Evolutionary conservation across 1,140 invertebrate species (phyloP).

Genomic region (Cyphomyrmex costatus): DNA sequence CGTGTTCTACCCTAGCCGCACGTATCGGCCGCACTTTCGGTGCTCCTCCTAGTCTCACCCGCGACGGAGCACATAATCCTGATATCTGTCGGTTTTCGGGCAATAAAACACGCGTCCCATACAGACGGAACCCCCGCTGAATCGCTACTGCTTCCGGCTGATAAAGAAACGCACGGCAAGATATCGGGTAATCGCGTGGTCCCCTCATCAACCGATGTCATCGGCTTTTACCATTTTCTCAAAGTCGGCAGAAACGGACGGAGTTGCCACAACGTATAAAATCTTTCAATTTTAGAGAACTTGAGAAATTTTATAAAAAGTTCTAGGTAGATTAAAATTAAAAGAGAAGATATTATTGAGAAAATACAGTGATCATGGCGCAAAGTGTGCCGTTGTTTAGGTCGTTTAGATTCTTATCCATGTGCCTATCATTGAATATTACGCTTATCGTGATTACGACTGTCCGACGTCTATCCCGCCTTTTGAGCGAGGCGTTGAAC

Average conservation of each 20-base stretch:
- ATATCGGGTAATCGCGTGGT: slow-evolving; percentile 75
- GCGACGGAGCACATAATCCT: slow-evolving; percentile 84
- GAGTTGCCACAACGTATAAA: background rate
- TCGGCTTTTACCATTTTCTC: slow-evolving; percentile 36
- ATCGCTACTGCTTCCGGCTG: slow-evolving; percentile 81
- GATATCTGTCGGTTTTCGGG: slow-evolving; percentile 87
- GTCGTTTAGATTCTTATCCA: slow-evolving; percentile 38
- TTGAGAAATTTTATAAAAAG: background rate
- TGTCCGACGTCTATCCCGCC: slow-evolving; percentile 34
- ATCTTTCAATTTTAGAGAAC: background rate
- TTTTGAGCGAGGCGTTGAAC: slow-evolving; percentile 21
- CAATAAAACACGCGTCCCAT: slow-evolving; percentile 87
- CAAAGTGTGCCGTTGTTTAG: background rate
- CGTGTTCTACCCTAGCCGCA: slow-evolving; percentile 29
- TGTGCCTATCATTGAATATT: slow-evolving; percentile 40
- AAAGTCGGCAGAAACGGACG: background rate
- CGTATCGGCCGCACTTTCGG: slow-evolving; percentile 38
- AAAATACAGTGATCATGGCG: background rate
- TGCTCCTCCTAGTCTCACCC: slow-evolving; percentile 28
- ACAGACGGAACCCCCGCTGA: slow-evolving; percentile 75
- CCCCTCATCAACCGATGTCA: slow-evolving; percentile 67
- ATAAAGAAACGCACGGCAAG: slow-evolving; percentile 84
- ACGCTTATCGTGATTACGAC: slow-evolving; percentile 32
- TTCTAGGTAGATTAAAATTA: slow-evolving; percentile 2
- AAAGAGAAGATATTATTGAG: slow-evolving; percentile 10